Conservation (phyloP, 2,113 vertebrate species). For the Prionailurus viverrinus region DNA sequence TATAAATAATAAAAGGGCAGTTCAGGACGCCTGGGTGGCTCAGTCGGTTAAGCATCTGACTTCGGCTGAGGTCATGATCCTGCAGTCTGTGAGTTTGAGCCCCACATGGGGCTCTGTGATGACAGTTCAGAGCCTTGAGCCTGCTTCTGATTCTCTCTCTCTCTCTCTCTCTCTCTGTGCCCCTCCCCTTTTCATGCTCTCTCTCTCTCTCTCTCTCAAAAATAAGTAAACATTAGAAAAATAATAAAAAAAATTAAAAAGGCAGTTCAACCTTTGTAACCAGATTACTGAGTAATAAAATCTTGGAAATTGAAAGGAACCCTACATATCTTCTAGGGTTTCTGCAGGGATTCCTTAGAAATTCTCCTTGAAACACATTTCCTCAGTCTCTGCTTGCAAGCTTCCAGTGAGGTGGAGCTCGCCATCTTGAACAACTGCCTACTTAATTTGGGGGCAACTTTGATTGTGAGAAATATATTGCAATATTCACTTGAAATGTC, state of each 20-base stretch:
- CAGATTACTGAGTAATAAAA: neutral
- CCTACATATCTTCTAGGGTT: neutral
- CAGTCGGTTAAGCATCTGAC: too few species aligned
- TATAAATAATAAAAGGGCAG: neutral
- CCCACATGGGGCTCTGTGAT: too few species aligned
- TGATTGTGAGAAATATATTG: neutral
- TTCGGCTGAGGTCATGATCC: too few species aligned
- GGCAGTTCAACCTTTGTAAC: neutral
- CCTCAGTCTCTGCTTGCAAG: neutral
- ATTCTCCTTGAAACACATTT: neutral
- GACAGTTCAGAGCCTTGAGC: too few species aligned
- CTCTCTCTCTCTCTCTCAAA: too few species aligned
- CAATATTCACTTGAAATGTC: neutral
- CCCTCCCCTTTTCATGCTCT: too few species aligned
- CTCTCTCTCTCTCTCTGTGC: too few species aligned
- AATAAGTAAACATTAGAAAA: neutral
- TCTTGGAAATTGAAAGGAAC: neutral
- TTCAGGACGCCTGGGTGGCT: neutral
- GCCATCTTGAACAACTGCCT: neutral
- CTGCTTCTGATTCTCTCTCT: too few species aligned
- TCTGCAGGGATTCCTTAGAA: neutral
- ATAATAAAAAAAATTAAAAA: neutral
- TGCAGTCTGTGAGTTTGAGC: too few species aligned
- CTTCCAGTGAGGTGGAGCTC: neutral
- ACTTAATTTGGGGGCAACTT: neutral